Percentiles rank a stretch among this genome's conserved stretches.
Evolutionary conservation across 2,797 vertebrate genomes (phyloP).

Genomic region (Lacerta bilineata): DNA sequence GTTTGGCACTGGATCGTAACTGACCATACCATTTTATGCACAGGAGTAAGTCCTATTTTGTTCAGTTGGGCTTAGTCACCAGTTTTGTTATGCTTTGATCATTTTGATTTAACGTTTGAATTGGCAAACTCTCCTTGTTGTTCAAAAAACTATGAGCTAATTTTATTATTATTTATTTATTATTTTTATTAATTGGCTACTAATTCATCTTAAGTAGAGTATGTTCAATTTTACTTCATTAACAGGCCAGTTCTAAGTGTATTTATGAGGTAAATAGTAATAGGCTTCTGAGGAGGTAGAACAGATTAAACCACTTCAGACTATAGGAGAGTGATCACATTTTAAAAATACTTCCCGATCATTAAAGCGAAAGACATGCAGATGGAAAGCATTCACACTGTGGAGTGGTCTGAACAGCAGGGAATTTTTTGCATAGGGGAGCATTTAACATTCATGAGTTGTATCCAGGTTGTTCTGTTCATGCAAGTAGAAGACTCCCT

Average conservation of each 20-base stretch:
- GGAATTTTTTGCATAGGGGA: background rate
- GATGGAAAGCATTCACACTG: background rate
- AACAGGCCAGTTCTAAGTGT: background rate
- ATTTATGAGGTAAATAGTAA: constrained; percentile 7
- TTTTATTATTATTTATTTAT: background rate
- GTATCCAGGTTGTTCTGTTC: background rate
- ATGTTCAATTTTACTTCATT: background rate
- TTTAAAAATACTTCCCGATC: background rate
- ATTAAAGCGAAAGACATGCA: background rate
- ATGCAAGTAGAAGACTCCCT: no score
- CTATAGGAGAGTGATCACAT: background rate
- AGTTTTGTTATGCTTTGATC: background rate
- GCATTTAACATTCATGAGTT: background rate
- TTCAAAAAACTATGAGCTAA: background rate
- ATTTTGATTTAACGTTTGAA: constrained; percentile 13
- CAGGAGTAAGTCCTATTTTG: background rate
- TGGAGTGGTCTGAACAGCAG: background rate
- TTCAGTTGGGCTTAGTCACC: background rate
- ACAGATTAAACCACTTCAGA: background rate
- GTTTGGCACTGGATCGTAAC: background rate
- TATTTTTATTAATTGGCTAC: constrained; percentile 3
- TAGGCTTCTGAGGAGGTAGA: background rate
- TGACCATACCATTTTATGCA: background rate
- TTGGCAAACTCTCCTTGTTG: background rate
- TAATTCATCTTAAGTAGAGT: constrained; percentile 2